Base-by-base conservation (phyloP, 2,888 invertebrate genomes). In the Ormyrus thymus region DNA sequence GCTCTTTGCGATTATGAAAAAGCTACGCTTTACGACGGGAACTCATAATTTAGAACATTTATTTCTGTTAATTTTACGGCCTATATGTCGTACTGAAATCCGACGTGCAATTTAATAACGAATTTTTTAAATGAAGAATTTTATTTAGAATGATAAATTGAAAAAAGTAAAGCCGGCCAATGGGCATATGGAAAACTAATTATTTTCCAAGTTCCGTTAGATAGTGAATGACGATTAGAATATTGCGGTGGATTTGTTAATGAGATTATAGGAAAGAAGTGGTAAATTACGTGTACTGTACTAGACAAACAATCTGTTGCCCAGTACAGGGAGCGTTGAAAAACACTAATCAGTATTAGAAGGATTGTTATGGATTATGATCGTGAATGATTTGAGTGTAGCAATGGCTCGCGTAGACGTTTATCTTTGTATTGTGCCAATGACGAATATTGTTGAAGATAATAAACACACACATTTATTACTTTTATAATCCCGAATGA, bases 1-100 rank as follows among this genome's bases (percentile, higher is more conserved):
- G 87, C 86, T 71, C 83, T 87, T 48, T 84, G 85, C 83, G 86
- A 87, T 69, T 85, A 85, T 81, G 86, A 86, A 76, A 85, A 85
- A 81, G 77, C 79, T 66, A 83, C 82, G 81, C 83, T 87, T 55
- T 84, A 85, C 81, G 86, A 80, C 70, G 81, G 83, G 77, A 81
- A 82, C 81, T 82, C 82, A 82, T 84, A 79, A 84, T 71, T 78
- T 69, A 75, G 13, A 77, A 71, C 43, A 68, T 56, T 76, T 75
- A 66, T 79, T 81, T 81, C 48, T 70, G 59, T 79, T 79, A 70
- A 53, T 66, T 73, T 65, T 46, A 71, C 48, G 64, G 72, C 65
- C 70, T 66, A 69, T 64, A 55, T 62, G 77, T 80, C 62, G 71
- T 64, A 74, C 51, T 74, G 11, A 59, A 65, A 76, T 72, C 69